Conservation (phyloP, 2,888 invertebrate genomes). For the Chymomyza procnemis region DNA sequence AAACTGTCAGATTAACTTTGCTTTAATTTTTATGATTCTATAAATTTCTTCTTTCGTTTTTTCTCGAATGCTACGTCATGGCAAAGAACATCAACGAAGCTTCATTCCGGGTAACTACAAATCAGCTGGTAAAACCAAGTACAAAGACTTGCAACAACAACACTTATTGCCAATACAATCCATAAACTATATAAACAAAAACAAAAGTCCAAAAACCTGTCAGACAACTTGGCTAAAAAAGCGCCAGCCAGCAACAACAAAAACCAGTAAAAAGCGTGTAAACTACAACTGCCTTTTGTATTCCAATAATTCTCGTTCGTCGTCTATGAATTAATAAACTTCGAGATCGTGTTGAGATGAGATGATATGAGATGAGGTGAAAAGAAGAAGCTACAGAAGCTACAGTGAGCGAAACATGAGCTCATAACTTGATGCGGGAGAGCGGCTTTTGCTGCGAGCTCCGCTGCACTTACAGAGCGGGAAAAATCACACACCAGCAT, state of each 20-base stretch:
- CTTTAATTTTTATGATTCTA: neutral
- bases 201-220: constrained; percentile 44
- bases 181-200: constrained; percentile 24
- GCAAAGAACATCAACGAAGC: neutral
- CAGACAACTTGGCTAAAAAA: constrained; percentile 29
- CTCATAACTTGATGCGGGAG: neutral
- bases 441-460: no score
- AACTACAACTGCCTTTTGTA: constrained; percentile 9
- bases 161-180: constrained; percentile 6
- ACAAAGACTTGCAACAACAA: constrained; percentile 4
- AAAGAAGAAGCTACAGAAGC: neutral
- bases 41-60: neutral
- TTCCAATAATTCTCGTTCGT: neutral
- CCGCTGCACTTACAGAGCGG: neutral
- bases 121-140: constrained; percentile 27
- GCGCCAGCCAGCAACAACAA: no score
- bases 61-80: neutral
- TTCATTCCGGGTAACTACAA: constrained; percentile 12
- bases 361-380: neutral
- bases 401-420: neutral
- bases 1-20: neutral
- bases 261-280: constrained; percentile 15
- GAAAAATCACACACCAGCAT: constrained; percentile 26
- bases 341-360: neutral
- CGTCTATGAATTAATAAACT: neutral